Conservation (phyloP, 2,797 vertebrate species). For the Urocyon cinereoargenteus region DNA sequence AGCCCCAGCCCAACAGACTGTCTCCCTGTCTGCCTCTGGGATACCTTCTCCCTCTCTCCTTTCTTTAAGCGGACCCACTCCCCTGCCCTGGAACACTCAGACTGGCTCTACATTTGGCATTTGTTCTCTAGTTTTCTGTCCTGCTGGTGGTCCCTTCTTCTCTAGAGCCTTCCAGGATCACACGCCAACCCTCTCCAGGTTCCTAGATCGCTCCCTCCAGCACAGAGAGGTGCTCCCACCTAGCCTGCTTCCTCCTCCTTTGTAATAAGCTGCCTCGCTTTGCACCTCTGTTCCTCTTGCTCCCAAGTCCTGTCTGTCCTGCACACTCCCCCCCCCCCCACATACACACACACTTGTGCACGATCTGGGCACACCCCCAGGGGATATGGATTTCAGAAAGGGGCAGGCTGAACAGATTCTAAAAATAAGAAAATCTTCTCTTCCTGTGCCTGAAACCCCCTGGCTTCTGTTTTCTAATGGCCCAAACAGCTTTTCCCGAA, state of each 20-base stretch:
- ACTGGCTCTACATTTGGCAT: neutral
- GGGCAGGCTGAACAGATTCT: neutral
- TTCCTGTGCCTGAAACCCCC: neutral
- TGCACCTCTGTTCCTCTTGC: neutral
- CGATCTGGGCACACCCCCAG: neutral
- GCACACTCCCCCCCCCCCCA: neutral
- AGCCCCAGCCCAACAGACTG: neutral
- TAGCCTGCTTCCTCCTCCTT: neutral
- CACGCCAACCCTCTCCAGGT: accelerated
- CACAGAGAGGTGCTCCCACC: neutral
- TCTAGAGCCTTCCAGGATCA: neutral
- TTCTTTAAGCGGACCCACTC: neutral
- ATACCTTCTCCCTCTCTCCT: neutral
- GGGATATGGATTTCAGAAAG: neutral
- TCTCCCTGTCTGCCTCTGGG: neutral
- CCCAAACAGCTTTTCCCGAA: neutral
- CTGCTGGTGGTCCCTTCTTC: neutral
- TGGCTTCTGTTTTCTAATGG: conserved; percentile 17
- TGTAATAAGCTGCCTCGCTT: neutral
- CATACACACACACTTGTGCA: neutral
- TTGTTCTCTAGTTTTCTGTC: neutral
- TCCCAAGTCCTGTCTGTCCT: neutral
- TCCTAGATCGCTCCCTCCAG: neutral
- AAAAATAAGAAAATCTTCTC: neutral
- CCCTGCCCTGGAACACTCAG: neutral